Base-by-base conservation (phyloP, 2,113 vertebrate genomes). In the Leiothrix lutea region DNA sequence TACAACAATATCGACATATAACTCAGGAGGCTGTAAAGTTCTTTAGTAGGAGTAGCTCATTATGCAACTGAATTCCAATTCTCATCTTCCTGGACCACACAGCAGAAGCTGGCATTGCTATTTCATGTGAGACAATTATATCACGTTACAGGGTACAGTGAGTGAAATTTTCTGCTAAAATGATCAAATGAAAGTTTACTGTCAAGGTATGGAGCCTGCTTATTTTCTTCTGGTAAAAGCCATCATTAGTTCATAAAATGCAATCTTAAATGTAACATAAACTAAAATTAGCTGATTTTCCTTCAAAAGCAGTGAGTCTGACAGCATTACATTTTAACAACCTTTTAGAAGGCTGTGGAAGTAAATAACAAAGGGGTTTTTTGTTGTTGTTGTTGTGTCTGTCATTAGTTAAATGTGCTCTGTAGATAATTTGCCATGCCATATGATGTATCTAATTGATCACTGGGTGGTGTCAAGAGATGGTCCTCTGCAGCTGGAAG, bases 201-300 rank as follows among this genome's bases (percentile, higher is more conserved):
- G 50, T 93, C 42, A 45, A 91, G 85, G 12, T 88, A 51, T 57
- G 38, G n/a, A 94, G 25, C 75, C 54, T 81, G 31, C 36, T 80
- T 66, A 74, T 89, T 97, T 95, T 90, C 29, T 73, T 60, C 45
- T 54, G 25, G 8, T 88, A 62, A 88, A 97, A 95, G 33, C 51
- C 42, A 66, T 95, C 45, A 88, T 94, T 96, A 94, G 14, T 79
- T 92, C 35, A 95, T 77, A 90, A 94, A 95, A 90, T 35, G 36
- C 7, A 12, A 82, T 97, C 33, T 86, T 80, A 86, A 71, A 45
- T 90, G n/a, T 75, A 90, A 90, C 65, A 79, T 80, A 65, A 88
- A 42, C 57, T 79, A 72, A 90, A 86, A 60, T 70, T 62, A 84
- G 53, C 61, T 72, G 9, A 50, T 78, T 94, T 31, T 91, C 61